Percentiles rank a stretch among this genome's conserved stretches.
phyloP scores from a whole-genome alignment of 2,113 vertebrate genomes.

The Phaethon lepturus region DNA sequence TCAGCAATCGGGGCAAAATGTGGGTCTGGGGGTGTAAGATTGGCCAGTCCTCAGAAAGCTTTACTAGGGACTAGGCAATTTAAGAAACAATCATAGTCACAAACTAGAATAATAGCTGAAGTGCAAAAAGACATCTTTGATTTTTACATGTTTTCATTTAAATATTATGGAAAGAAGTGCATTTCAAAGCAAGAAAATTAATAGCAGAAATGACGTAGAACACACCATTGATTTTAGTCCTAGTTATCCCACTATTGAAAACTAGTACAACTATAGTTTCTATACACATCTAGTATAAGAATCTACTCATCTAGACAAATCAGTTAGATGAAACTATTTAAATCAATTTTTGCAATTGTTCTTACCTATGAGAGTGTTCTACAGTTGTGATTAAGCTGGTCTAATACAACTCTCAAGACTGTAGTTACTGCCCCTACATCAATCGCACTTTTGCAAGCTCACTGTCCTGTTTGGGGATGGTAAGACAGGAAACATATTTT shows the following conservation, averaged over 20 bases:
- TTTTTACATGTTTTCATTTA: neutral
- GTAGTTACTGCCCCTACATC: neutral
- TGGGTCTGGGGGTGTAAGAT: accelerated
- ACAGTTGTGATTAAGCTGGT: neutral
- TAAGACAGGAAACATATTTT: neutral
- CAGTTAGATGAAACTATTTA: neutral
- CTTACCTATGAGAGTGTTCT: neutral
- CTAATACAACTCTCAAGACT: neutral
- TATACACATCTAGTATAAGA: neutral
- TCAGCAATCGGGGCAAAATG: neutral
- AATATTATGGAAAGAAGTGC: neutral
- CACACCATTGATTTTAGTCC: neutral
- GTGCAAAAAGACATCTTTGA: neutral
- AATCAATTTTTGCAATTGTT: neutral
- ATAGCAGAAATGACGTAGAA: neutral
- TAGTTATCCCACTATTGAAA: neutral
- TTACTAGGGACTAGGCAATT: too few species aligned
- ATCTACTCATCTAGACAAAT: neutral
- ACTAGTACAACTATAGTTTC: neutral
- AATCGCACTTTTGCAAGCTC: neutral
- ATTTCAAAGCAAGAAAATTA: neutral
- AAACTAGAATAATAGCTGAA: neutral
- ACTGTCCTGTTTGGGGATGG: neutral
- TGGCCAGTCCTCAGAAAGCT: neutral
- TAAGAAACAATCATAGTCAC: neutral